Conservation (phyloP, 2,113 vertebrate species). For the Rhinolophus ferrumequinum region DNA sequence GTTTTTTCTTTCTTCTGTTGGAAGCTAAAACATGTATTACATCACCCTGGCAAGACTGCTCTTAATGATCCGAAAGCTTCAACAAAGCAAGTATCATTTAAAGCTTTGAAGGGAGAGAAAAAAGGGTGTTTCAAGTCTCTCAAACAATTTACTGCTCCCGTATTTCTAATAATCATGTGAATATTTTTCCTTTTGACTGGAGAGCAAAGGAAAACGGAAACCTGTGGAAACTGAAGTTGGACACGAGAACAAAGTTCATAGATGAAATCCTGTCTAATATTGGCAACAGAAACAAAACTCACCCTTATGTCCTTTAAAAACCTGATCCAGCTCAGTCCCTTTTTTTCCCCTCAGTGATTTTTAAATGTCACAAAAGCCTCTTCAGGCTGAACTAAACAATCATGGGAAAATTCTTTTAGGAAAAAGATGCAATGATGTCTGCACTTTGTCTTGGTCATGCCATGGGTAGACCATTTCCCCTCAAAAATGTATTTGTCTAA, state of each 20-base stretch:
- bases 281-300: constrained; percentile 45
- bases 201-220: constrained; percentile 65
- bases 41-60: constrained; percentile 29
- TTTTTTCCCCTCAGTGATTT: constrained; percentile 40
- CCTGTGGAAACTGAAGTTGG: constrained; percentile 53
- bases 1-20: background rate
- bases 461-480: background rate
- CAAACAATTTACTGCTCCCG: constrained; percentile 45
- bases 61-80: constrained; percentile 54
- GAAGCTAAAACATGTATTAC: constrained; percentile 51
- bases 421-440: constrained; percentile 54
- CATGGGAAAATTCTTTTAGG: constrained; percentile 48
- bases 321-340: background rate
- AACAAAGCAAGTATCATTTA: constrained; percentile 52
- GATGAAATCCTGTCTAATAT: constrained; percentile 53
- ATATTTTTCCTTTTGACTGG: constrained; percentile 56
- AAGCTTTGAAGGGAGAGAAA: constrained; percentile 52
- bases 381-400: constrained; percentile 62
- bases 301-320: background rate
- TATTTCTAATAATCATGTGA: constrained; percentile 48
- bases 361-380: constrained; percentile 52
- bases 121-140: constrained; percentile 8
- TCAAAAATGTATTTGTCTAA: constrained; percentile 23
- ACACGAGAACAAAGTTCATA: constrained; percentile 65
- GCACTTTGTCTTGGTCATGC: background rate